Evolutionary conservation across 2,888 invertebrate genomes (phyloP), one percentile per base, ranked within the genome.

Genomic region (Mesodorylaimus sp.): DNA sequence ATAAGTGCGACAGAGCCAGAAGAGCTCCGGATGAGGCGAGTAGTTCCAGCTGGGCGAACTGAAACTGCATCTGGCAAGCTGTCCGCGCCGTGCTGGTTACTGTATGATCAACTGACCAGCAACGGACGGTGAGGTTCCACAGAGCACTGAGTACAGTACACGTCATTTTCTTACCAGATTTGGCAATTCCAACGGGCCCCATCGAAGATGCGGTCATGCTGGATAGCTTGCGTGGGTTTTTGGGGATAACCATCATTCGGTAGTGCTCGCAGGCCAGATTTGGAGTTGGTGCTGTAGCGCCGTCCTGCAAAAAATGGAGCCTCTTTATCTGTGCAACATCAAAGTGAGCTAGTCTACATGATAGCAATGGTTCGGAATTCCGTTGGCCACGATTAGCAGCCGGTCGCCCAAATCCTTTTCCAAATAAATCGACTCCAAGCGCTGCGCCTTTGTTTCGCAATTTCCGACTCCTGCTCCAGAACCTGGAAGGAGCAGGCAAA

Each of bases 281-380:
- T n/a, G 45, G 45, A 28, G 27, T 45, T 16, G 45, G 28, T n/a
- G n/a, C n/a, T n/a, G n/a, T 16, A 7, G 32, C 32, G 16, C 32
- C 32, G 32, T 32, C 32, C 32, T 32, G 16, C 32, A 16, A 16
- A 32, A 32, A 32, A 7, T 7, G 16, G 16, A 10, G 7, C 16
- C 32, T 32, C 16, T 7, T 32, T 10, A 32, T 10, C 7, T 32
- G 10, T 32, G 7, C 16, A 32, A 32, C 16, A 7, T 32, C 16
- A 10, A 7, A 32, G 32, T 7, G 32, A 32, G 7, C 16, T n/a
- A n/a, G 16, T 10, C 13, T 39, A 50, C 50, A n/a, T 46, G 10
- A n/a, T 47, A 16, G 25, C 50, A 50, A 23, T 50, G 50, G 19
- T 45, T 32, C 5, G 50, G 50, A 7, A 50, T 49, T 7, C 50